Conservation (phyloP, 2,797 vertebrate genomes). For the Tolypeutes matacus region DNA sequence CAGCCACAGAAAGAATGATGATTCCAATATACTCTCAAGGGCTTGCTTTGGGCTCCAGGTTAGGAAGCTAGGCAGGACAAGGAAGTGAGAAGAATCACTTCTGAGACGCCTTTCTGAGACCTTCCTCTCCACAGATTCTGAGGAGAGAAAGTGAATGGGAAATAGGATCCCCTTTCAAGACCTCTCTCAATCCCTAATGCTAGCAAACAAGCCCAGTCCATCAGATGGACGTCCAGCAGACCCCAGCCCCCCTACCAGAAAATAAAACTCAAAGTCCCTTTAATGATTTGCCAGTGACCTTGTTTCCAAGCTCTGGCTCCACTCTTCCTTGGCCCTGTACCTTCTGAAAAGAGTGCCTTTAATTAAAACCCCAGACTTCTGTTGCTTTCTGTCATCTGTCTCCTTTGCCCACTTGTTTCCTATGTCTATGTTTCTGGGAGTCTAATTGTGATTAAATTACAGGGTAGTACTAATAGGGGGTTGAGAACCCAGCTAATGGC, state of each 20-base stretch:
- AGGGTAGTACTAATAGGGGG: slow-evolving; percentile 79
- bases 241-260: slow-evolving; percentile 5
- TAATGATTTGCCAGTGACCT: not conserved
- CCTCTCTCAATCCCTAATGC: not conserved
- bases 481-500: slow-evolving; percentile 76
- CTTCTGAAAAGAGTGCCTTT: slow-evolving; percentile 61
- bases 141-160: not conserved
- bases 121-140: slow-evolving; percentile 4
- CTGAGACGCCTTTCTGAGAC: not conserved
- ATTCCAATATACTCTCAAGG: not conserved
- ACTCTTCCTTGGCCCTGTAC: slow-evolving; percentile 18
- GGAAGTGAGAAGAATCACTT: not conserved
- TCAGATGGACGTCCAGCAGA: not conserved
- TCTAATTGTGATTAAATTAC: slow-evolving; percentile 82
- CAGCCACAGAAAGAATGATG: not conserved
- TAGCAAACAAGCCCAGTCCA: not conserved
- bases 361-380: slow-evolving; percentile 43
- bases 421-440: slow-evolving; percentile 75
- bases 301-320: not conserved
- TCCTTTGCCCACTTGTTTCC: slow-evolving; percentile 78
- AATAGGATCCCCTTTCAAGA: not conserved
- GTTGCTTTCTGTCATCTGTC: slow-evolving; percentile 68
- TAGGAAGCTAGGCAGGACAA: not conserved
- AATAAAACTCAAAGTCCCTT: slow-evolving; percentile 4
- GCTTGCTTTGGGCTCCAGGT: not conserved